Conservation (phyloP, 2,113 vertebrate genomes). For the Anser brachyrhynchus region DNA sequence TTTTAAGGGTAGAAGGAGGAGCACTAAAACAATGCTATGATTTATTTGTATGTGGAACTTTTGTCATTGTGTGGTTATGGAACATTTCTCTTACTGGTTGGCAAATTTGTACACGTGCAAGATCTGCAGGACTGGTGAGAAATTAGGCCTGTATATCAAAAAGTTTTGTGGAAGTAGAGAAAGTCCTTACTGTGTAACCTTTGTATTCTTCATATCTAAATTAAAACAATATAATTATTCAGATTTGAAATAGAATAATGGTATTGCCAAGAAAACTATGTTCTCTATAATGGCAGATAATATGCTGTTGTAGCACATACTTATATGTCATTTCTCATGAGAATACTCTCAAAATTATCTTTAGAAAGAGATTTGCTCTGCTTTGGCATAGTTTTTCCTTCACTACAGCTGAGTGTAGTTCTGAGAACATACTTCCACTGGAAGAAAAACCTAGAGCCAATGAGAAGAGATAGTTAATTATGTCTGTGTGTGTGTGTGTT, state of each 20-base stretch:
- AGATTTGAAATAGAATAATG: slow-evolving; percentile 55
- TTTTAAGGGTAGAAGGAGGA: not conserved
- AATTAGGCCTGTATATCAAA: not conserved
- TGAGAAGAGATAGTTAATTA: not conserved
- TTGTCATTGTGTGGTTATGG: not conserved
- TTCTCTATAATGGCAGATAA: slow-evolving; percentile 62
- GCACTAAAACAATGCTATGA: not conserved
- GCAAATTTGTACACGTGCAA: not conserved
- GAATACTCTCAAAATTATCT: slow-evolving; percentile 14
- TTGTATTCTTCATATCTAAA: slow-evolving; percentile 53
- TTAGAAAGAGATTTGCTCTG: not conserved
- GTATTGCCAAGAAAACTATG: slow-evolving; percentile 67
- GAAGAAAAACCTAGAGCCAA: not conserved
- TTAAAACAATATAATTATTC: slow-evolving; percentile 60
- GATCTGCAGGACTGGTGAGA: not conserved
- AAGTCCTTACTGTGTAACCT: slow-evolving; percentile 38
- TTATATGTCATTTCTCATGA: slow-evolving; percentile 31
- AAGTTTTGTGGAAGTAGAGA: not conserved
- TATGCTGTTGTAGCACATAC: slow-evolving; percentile 22
- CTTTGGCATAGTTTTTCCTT: slow-evolving; percentile 1
- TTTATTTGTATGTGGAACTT: not conserved
- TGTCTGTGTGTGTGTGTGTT: not conserved
- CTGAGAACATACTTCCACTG: slow-evolving; percentile 6
- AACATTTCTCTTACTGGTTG: not conserved
- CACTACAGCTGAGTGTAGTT: not conserved